phyloP scores from a whole-genome alignment of 1,140 invertebrate genomes.

The Philopotamus ludificatus region DNA sequence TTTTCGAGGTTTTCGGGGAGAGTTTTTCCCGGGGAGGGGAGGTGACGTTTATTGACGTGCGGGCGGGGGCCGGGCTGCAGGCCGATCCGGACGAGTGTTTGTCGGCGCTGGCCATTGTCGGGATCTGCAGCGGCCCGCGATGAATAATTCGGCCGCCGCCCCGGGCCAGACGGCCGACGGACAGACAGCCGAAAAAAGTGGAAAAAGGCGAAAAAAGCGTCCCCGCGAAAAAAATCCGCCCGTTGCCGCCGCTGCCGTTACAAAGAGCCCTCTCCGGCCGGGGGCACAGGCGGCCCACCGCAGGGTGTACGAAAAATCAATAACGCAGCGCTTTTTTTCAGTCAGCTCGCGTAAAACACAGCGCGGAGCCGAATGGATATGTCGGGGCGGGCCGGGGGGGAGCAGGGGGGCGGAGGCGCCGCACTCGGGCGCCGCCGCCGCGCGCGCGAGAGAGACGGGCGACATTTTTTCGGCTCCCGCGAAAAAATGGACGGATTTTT shows the following conservation, averaged over 20 bases:
- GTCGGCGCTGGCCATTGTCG: conserved; percentile 10
- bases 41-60: not conserved
- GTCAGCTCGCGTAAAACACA: conserved; percentile 43
- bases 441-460: conserved; percentile 21
- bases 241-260: conserved; percentile 21
- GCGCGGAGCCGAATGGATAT: conserved; percentile 30
- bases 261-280: conserved; percentile 26
- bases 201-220: conserved; percentile 33
- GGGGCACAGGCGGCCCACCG: conserved; percentile 31
- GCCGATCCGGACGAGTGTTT: not conserved
- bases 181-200: conserved; percentile 22
- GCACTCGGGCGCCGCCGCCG: conserved; percentile 20
- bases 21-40: conserved; percentile 8
- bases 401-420: conserved; percentile 27
- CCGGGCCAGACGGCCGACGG: conserved; percentile 34
- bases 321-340: conserved; percentile 44
- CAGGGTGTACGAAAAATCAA: conserved; percentile 42
- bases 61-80: not conserved
- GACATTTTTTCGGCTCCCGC: conserved; percentile 31
- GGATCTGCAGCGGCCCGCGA: conserved; percentile 20
- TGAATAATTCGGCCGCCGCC: conserved; percentile 39
- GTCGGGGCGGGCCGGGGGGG: conserved; percentile 28
- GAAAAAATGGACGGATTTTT: conserved; percentile 43
- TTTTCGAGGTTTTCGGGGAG: not conserved
- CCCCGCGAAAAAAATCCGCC: conserved; percentile 7